Percentiles rank a stretch among this genome's conserved stretches.
Evolutionary conservation across 2,888 invertebrate genomes (phyloP).

Genomic region (Amphipoea oculea): DNA sequence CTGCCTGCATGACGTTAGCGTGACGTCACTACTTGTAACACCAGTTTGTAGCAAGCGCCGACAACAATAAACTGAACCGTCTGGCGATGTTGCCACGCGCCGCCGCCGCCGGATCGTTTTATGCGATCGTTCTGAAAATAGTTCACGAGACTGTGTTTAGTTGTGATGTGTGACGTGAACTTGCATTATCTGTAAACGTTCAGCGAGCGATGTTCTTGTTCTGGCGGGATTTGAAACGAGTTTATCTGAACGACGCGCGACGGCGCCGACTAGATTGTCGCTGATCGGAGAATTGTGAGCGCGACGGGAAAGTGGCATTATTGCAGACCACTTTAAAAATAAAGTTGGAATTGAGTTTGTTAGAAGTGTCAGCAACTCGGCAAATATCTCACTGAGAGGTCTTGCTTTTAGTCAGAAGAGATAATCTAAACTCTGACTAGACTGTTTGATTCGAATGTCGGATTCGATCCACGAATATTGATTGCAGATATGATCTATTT

Average conservation of each 20-base stretch:
- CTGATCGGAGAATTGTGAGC: neutral
- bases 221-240: neutral
- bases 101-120: conserved; percentile 6
- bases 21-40: conserved; percentile 25
- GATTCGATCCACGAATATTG: neutral
- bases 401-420: neutral
- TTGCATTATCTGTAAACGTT: conserved; percentile 14
- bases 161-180: conserved; percentile 6
- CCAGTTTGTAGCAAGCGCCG: neutral
- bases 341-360: conserved; percentile 11
- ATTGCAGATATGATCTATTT: neutral
- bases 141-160: conserved; percentile 4
- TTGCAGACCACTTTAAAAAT: conserved; percentile 15
- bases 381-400: neutral
- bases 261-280: neutral
- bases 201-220: neutral
- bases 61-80: conserved; percentile 8
- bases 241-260: neutral
- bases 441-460: neutral
- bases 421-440: neutral
- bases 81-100: neutral
- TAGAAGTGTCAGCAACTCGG: neutral
- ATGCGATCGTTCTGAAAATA: conserved; percentile 26
- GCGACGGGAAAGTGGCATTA: neutral
- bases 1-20: neutral